Conservation (phyloP, 2,113 vertebrate genomes). For the Myiozetetes cayanensis region DNA sequence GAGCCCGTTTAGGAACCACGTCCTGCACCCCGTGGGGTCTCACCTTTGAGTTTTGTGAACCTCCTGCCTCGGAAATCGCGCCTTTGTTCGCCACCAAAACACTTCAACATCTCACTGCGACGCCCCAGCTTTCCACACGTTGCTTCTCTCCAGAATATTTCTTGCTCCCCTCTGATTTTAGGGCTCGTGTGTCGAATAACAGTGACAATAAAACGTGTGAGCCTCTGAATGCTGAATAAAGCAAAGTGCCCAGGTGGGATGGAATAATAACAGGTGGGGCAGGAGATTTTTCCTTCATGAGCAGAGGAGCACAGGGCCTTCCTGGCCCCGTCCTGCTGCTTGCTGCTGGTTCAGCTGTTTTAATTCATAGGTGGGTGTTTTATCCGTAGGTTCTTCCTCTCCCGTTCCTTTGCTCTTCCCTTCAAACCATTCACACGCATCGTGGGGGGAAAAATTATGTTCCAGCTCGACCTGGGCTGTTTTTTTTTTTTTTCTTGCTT, state of each 20-base stretch:
- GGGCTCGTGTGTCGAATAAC: neutral
- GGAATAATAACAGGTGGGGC: neutral
- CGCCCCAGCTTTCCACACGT: neutral
- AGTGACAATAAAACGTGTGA: neutral
- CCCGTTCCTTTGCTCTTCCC: neutral
- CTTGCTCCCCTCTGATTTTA: neutral
- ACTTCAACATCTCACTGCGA: neutral
- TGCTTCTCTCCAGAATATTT: neutral
- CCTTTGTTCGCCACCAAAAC: neutral
- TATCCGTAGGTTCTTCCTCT: neutral
- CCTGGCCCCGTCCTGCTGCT: neutral
- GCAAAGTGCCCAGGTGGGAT: neutral
- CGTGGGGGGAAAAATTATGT: neutral
- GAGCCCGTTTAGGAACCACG: neutral
- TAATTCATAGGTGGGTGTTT: neutral
- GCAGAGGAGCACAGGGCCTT: neutral
- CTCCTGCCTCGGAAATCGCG: neutral
- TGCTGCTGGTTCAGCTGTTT: neutral
- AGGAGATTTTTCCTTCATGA: neutral
- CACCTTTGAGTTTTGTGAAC: neutral
- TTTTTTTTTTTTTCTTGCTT: neutral
- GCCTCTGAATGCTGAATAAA: neutral
- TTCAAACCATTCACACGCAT: rapidly evolving
- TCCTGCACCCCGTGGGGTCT: neutral
- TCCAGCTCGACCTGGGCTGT: neutral